Evolutionary conservation across 2,888 invertebrate species (phyloP).

Genomic region (Euzetes globulus): DNA sequence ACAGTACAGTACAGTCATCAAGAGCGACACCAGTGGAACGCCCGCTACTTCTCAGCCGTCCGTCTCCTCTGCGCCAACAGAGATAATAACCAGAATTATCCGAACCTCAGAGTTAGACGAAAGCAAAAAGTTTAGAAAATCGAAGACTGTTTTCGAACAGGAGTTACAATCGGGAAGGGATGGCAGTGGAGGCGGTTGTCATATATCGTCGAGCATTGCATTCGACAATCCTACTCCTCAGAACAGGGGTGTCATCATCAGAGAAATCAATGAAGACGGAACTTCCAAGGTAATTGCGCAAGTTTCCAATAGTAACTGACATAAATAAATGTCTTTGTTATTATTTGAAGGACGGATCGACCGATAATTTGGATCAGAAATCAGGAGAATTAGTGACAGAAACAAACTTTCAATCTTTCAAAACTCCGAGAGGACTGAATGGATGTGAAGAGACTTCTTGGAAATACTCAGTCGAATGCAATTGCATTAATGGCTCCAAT

Average conservation of each 20-base stretch:
- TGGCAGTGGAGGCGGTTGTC: constrained; percentile 13
- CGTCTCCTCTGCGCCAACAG: not conserved
- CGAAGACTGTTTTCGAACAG: constrained; percentile 28
- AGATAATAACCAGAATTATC: constrained; percentile 23
- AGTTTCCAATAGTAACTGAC: no score
- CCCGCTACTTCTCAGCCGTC: not conserved
- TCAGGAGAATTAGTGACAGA: constrained; percentile 16
- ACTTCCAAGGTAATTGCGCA: constrained; percentile 23
- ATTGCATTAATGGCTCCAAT: constrained; percentile 30
- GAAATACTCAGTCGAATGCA: constrained; percentile 33
- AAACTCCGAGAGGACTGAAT: not conserved
- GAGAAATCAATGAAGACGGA: constrained; percentile 16
- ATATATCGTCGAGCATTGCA: constrained; percentile 25
- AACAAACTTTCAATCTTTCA: constrained; percentile 15
- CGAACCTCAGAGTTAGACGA: constrained; percentile 14
- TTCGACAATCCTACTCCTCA: constrained; percentile 16
- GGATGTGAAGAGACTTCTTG: constrained; percentile 19
- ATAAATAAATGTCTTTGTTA: not conserved
- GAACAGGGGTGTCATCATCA: constrained; percentile 1
- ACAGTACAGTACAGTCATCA: constrained; percentile 14
- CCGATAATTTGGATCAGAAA: constrained; percentile 11
- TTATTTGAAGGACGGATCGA: constrained; percentile 5
- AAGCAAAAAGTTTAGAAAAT: constrained; percentile 23
- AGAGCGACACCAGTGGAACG: not conserved
- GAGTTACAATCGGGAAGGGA: constrained; percentile 15